These are phyloP conservation scores for Philopotamus ludificatus DNA, from an alignment of 1,140 invertebrate genomes.

Conservation along the genomic window DNA sequence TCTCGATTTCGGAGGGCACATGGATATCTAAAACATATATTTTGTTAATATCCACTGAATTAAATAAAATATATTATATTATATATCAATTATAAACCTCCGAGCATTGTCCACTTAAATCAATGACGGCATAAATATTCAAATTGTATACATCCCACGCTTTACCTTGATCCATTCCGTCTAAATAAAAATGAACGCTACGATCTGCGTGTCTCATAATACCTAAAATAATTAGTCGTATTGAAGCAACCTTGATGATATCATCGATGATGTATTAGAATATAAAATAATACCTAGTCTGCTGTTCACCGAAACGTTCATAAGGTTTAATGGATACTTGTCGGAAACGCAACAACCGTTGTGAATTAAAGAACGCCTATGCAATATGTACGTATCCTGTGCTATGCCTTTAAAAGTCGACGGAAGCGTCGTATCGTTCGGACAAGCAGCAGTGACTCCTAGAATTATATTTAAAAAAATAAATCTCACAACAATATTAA, in stretches of 20 bases:
- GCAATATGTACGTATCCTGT: constrained; percentile 24
- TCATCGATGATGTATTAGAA: background rate
- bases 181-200: constrained; percentile 85
- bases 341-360: constrained; percentile 22
- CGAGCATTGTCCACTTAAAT: constrained; percentile 92
- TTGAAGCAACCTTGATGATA: constrained; percentile 54
- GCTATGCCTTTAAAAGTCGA: constrained; percentile 47
- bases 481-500: background rate
- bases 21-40: constrained; percentile 44
- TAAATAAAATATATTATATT: constrained; percentile 42
- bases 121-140: constrained; percentile 90
- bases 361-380: constrained; percentile 13
- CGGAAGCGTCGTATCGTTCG: constrained; percentile 83
- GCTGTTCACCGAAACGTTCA: constrained; percentile 20
- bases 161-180: constrained; percentile 86
- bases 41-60: no score
- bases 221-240: constrained; percentile 47
- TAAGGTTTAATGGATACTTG: constrained; percentile 20
- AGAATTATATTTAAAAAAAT: background rate
- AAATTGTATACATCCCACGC: constrained; percentile 80
- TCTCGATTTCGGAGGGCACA: constrained; percentile 28
- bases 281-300: constrained; percentile 40
- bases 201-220: constrained; percentile 85
- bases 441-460: constrained; percentile 79
- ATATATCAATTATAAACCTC: constrained; percentile 65